Base-by-base conservation (phyloP, 1,140 invertebrate genomes). In the Musca domestica region DNA sequence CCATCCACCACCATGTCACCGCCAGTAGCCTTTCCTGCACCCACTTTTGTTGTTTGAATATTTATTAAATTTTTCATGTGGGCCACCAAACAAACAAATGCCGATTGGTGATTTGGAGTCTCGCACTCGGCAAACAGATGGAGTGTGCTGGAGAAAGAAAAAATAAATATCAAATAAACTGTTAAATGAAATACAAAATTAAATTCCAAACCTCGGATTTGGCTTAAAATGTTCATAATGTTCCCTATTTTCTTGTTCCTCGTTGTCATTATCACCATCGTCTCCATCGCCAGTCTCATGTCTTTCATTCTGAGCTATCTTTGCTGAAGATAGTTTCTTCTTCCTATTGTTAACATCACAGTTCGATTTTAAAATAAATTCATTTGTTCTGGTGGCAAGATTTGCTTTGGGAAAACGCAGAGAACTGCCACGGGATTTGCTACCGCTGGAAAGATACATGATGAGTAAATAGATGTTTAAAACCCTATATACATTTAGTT, bases 81-180 rank as follows among this genome's bases (percentile, higher is more conserved):
- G 34, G 49, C 61, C 15, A 69, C 67, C 34, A 69, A 52, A 65
- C 67, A 64, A n/a, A 69, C 67, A 63, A 69, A 69, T 48, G 67
- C 67, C 15, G 67, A 69, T 58, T 69, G 67, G 56, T 65, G 67
- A 25, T 61, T 64, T 46, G 67, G 30, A 7, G 67, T 46, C 4
- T 48, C 64, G n/a, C 54, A 25, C n/a, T 52, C 41, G 14, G 67
- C 64, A 23, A 49, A 64, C 63, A 69, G 54, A 64, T 41, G 56
- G 52, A 63, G 64, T 27, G 49, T 65, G 19, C 67, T 69, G 25
- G 5, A 65, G 54, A 14, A 25, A 34, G 7, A 49, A 17, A 34
- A 47, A n/a, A 54, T 61, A 4, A 25, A 23, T 47, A 51, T 47
- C n/a, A 47, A n/a, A n/a, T 2, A 0, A 49, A n/a, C 9, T 49